Evolutionary conservation across 2,888 invertebrate species (phyloP), one percentile per base, ranked within the genome.

Genomic region (Chymomyza procnemis): DNA sequence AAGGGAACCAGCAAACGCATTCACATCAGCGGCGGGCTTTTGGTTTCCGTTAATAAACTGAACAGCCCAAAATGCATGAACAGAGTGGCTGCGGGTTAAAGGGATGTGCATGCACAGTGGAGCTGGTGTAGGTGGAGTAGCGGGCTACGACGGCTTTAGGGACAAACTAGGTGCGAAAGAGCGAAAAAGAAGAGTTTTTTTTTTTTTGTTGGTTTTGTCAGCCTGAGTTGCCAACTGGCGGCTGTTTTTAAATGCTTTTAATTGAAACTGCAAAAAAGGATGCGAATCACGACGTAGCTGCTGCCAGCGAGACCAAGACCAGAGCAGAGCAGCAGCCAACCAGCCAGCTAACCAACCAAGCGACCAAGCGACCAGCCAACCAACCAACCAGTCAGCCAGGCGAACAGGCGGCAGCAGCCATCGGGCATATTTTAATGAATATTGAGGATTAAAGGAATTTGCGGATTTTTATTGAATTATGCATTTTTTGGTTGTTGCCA

Each of bases 401-500:
- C 12, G 21, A 26, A 1, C 21, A 47, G 21, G 5, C 50, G 12
- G 56, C 70, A 12, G 14, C 50, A 16, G 56, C 70, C 69, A 67
- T 61, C 71, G 74, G 81, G 78, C 78, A 79, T 82, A 85, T 87
- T 89, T 89, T 90, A 90, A 90, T 90, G 90, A 90, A 90, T 90
- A 90, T 90, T 89, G 88, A 88, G 89, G 90, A 90, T 90, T 90
- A 90, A 90, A 89, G 89, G 89, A 89, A 90, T 90, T 89, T 85
- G 89, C 80, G 90, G 90, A 90, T 90, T 89, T 90, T 88, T 89
- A 90, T 90, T 90, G 89, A 90, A 90, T 90, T 90, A 90, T 89
- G 86, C 81, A 88, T 86, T 88, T 86, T 41, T 82, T 87, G 84
- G 80, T 78, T 67, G 74, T 61, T 62, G 14, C 69, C 60, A 52